Evolutionary conservation across 1,140 invertebrate genomes (phyloP), one percentile per base, ranked within the genome.

Genomic region (Macrostomum lignano): DNA sequence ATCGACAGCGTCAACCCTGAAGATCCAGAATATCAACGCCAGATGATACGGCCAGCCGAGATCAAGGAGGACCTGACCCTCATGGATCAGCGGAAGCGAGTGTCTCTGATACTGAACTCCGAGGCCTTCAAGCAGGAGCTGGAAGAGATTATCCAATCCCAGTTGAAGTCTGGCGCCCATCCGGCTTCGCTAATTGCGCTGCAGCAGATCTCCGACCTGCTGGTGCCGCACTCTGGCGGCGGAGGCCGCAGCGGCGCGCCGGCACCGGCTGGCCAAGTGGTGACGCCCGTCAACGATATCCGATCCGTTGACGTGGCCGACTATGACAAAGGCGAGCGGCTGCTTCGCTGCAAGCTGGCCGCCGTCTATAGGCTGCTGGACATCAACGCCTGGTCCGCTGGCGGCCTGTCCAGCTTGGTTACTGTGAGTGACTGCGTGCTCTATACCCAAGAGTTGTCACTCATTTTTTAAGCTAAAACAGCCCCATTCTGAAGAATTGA

Each of bases 271-370:
- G n/a, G n/a, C n/a, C n/a, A n/a, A n/a, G n/a, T n/a, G n/a, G n/a
- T n/a, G n/a, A 71, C 93, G 46, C 86, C 86, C 36, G 88, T 96
- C 46, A 84, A 88, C 53, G 88, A 98, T 55, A 84, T 96, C 46
- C 69, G 81, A 30, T 81, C 81, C 24, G 72, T 84, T 21, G 84
- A 93, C 47, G 70, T 73, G n/a, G 71, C 84, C 60, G 71, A 71
- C 6, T 93, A 91, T 55, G 72, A 72, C 28, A 88, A 86, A 60
- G 76, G 74, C 21, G 91, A 98, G 60, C 91, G 88, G 58, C 65
- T 81, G 28, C 59, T 88, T 7, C 66, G 91, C 39, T 94, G 86
- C 63, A 98, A 98, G 63, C 56, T 96, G 40, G 86, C 88, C 10
- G 69, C 82, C 11, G 68, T 84, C 4, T 98, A 86, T 60, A 70